Percentiles rank a stretch among this genome's conserved stretches.
These are phyloP conservation scores for Sarotherodon lohbergeri DNA, from an alignment of 2,113 vertebrate species.

Conservation along the genomic window DNA sequence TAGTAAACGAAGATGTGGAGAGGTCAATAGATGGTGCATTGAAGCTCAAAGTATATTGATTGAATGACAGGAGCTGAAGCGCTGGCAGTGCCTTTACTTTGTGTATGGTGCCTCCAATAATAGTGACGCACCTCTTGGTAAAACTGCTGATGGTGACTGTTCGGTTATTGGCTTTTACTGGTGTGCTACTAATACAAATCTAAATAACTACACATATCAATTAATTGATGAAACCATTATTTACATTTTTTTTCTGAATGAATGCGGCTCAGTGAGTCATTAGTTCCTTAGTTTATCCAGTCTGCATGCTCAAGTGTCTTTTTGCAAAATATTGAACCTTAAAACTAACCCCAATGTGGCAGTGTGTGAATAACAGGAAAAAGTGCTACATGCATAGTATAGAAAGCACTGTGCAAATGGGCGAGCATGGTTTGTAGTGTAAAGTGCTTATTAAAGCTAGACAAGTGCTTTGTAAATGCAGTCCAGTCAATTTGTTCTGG, in stretches of 20 bases:
- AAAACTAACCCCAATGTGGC: background rate
- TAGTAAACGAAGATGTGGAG: background rate
- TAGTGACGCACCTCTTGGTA: background rate
- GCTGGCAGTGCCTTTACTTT: background rate
- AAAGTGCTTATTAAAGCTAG: background rate
- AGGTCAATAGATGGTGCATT: background rate
- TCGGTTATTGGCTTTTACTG: background rate
- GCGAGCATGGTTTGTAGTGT: fast-evolving
- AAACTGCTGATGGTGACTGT: background rate
- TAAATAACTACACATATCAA: background rate
- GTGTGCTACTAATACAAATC: background rate
- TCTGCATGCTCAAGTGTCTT: background rate
- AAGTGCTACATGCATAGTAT: background rate
- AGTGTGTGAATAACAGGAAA: background rate
- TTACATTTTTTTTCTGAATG: background rate
- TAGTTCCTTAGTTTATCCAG: background rate
- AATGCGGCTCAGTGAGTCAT: background rate
- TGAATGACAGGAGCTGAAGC: background rate
- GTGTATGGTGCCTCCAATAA: background rate
- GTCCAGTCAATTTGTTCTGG: background rate
- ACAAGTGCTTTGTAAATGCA: background rate
- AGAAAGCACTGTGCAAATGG: background rate
- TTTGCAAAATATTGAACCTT: background rate
- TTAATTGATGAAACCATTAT: background rate
- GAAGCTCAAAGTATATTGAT: background rate